These are phyloP conservation scores for Vollenhovia emeryi DNA, from an alignment of 1,140 invertebrate species.

Conservation along the genomic window DNA sequence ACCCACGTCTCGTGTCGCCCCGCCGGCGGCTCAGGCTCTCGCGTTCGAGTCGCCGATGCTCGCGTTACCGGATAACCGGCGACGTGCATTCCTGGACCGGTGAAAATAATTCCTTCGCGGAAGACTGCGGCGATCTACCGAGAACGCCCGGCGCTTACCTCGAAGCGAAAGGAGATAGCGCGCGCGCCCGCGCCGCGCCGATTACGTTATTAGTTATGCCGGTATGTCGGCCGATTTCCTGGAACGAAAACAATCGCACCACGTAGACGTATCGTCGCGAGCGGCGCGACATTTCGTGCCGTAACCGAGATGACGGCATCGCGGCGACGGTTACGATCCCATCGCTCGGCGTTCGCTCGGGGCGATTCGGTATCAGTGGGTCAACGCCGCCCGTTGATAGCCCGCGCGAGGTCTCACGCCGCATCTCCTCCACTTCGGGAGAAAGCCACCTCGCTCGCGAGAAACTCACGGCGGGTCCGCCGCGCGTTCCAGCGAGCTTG, in stretches of 20 bases:
- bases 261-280: slow-evolving; percentile 25
- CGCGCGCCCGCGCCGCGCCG: not conserved
- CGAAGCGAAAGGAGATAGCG: slow-evolving; percentile 33
- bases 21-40: not conserved
- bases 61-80: not conserved
- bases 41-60: not conserved
- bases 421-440: not conserved
- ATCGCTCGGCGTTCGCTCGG: not conserved
- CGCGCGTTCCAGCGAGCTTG: not conserved
- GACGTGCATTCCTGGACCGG: slow-evolving; percentile 31
- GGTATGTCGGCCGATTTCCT: slow-evolving; percentile 14
- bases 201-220: slow-evolving; percentile 7
- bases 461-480: not conserved
- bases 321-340: not conserved
- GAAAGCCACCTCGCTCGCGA: not conserved
- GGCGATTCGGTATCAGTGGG: slow-evolving; percentile 25
- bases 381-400: slow-evolving; percentile 2
- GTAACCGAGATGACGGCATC: slow-evolving; percentile 28
- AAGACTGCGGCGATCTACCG: slow-evolving; percentile 27
- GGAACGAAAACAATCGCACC: slow-evolving; percentile 49
- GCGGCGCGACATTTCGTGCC: slow-evolving; percentile 6
- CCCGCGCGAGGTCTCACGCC: not conserved
- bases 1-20: not conserved
- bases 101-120: slow-evolving; percentile 43
- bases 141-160: slow-evolving; percentile 30